Percentiles rank a stretch among this genome's conserved stretches.
phyloP scores from a whole-genome alignment of 2,797 vertebrate genomes.

The Danio kyathit region DNA sequence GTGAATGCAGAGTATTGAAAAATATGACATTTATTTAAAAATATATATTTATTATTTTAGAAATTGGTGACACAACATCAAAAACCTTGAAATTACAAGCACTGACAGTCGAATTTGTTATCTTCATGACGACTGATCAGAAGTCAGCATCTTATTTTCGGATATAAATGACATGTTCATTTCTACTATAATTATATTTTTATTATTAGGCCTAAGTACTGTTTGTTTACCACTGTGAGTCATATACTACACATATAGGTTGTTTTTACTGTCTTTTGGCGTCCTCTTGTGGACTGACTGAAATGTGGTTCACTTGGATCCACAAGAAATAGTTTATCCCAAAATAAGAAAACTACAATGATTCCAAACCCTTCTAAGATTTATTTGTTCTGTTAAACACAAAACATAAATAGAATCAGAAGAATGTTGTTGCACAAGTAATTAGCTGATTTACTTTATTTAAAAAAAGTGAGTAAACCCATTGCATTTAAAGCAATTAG shows the following conservation, averaged over 20 bases:
- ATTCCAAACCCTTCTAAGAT: no score
- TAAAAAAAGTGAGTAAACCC: no score
- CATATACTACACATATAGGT: neutral
- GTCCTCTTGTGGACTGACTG: constrained; percentile 42
- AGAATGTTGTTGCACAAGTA: no score
- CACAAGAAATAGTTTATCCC: no score
- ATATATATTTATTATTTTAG: neutral
- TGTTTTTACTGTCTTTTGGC: constrained; percentile 32
- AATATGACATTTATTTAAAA: neutral
- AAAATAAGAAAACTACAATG: no score
- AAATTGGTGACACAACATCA: neutral
- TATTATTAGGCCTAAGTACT: no score
- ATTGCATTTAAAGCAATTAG: no score
- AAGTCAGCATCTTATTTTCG: neutral
- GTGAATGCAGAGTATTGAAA: neutral
- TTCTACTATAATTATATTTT: no score
- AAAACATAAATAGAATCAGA: no score
- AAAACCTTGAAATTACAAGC: neutral
- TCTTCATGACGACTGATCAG: neutral
- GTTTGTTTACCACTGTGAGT: neutral
- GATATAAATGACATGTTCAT: neutral
- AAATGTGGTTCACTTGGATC: neutral
- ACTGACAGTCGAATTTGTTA: neutral
- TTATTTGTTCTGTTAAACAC: no score
- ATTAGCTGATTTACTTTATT: no score